Percentiles rank a stretch among this genome's conserved stretches.
phyloP scores from a whole-genome alignment of 2,113 vertebrate species.

The Ascaphus truei region DNA sequence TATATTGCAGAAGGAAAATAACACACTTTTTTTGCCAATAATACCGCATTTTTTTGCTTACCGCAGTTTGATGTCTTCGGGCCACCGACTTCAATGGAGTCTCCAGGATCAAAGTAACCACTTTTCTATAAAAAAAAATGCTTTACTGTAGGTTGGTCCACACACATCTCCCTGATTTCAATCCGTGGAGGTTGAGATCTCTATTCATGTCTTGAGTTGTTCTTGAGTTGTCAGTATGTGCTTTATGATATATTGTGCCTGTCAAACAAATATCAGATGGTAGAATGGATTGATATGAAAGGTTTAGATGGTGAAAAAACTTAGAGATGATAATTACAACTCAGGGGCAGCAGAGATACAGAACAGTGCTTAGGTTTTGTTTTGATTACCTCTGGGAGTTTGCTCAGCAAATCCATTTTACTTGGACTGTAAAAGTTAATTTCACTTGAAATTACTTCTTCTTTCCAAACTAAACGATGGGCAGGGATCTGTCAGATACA shows the following conservation, averaged over 20 bases:
- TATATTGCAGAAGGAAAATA: too few species aligned
- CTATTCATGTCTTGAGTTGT: not conserved
- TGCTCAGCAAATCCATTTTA: conserved; percentile 18
- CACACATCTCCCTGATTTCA: too few species aligned
- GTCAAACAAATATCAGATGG: conserved; percentile 9
- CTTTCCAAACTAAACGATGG: not conserved
- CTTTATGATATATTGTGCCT: not conserved
- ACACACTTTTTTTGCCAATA: too few species aligned
- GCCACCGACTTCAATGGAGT: too few species aligned
- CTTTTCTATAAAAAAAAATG: too few species aligned
- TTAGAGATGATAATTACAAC: conserved; percentile 17
- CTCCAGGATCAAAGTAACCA: too few species aligned
- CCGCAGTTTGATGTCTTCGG: too few species aligned
- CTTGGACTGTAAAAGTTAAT: conserved; percentile 12
- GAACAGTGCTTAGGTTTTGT: conserved; percentile 16
- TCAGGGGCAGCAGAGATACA: not conserved
- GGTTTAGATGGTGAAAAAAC: not conserved
- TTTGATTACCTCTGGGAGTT: conserved; percentile 24
- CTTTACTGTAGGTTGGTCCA: too few species aligned
- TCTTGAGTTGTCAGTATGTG: not conserved
- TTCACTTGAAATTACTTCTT: conserved; percentile 19
- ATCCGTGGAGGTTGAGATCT: too few species aligned
- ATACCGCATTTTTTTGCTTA: too few species aligned
- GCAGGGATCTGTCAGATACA: not conserved
- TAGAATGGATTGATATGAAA: conserved; percentile 5